A percentile compares a stretch with the other conserved stretches of the same genome.
Conservation (phyloP, 2,797 vertebrate species). For the Psittacula echo region DNA sequence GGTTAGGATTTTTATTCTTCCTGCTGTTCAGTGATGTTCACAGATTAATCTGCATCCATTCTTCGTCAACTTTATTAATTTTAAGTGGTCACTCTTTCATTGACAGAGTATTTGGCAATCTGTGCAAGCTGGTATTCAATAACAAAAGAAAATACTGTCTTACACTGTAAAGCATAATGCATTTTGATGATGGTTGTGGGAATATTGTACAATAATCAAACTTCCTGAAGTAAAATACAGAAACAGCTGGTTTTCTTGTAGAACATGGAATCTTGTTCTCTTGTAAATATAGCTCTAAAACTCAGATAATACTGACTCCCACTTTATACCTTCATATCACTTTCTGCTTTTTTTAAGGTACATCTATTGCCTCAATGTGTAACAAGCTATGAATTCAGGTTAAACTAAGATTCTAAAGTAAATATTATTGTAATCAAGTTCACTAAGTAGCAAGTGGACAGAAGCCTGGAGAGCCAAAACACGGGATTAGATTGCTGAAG, state of each 20-base stretch:
- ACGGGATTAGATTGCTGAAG: background rate
- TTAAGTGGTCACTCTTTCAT: background rate
- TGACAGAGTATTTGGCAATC: background rate
- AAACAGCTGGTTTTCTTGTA: background rate
- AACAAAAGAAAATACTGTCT: background rate
- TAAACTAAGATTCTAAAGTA: background rate
- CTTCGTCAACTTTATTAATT: background rate
- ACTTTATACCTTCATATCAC: background rate
- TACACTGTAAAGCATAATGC: background rate
- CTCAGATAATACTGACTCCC: background rate
- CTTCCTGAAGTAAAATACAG: background rate
- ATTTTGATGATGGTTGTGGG: background rate
- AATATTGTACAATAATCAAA: background rate
- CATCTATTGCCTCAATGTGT: background rate
- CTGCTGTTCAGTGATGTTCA: background rate
- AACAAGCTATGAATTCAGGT: background rate
- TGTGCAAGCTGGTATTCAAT: background rate
- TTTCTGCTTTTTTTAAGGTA: background rate
- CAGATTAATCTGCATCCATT: background rate
- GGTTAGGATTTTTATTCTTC: background rate
- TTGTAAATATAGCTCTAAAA: background rate
- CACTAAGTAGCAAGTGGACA: background rate
- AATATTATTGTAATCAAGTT: background rate
- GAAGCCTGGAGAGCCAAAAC: background rate
- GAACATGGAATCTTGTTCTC: rapidly evolving